phyloP scores from a whole-genome alignment of 2,888 invertebrate species.

The Apoda limacodes region DNA sequence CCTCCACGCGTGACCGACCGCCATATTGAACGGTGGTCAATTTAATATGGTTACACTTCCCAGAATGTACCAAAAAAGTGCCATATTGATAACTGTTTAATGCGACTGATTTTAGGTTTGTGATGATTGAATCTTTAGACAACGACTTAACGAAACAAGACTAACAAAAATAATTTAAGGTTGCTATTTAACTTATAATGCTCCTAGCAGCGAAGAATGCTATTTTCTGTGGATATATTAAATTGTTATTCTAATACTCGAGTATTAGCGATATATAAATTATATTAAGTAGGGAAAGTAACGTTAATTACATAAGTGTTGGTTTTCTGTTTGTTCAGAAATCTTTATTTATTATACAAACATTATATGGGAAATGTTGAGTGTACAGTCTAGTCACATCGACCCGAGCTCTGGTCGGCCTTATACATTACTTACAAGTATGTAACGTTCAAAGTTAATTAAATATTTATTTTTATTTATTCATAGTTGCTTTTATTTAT shows the following conservation, averaged over 20 bases:
- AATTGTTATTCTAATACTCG: conserved; percentile 59
- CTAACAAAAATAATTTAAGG: conserved; percentile 61
- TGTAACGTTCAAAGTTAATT: conserved; percentile 53
- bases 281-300: conserved; percentile 65
- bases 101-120: conserved; percentile 26
- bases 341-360: conserved; percentile 55
- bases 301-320: conserved; percentile 60
- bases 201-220: conserved; percentile 57
- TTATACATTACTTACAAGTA: conserved; percentile 29
- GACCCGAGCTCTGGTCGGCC: conserved; percentile 59
- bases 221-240: conserved; percentile 60
- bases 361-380: conserved; percentile 54
- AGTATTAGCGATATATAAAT: conserved; percentile 62
- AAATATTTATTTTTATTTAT: conserved; percentile 64
- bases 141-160: conserved; percentile 47
- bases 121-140: no score
- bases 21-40: no score
- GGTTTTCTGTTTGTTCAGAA: conserved; percentile 64
- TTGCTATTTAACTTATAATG: conserved; percentile 42
- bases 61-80: no score
- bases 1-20: no score
- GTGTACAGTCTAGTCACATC: conserved; percentile 67
- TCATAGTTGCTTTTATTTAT: no score
- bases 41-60: no score
- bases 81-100: no score